phyloP scores from a whole-genome alignment of 2,113 vertebrate genomes.

The Nesoenas mayeri region DNA sequence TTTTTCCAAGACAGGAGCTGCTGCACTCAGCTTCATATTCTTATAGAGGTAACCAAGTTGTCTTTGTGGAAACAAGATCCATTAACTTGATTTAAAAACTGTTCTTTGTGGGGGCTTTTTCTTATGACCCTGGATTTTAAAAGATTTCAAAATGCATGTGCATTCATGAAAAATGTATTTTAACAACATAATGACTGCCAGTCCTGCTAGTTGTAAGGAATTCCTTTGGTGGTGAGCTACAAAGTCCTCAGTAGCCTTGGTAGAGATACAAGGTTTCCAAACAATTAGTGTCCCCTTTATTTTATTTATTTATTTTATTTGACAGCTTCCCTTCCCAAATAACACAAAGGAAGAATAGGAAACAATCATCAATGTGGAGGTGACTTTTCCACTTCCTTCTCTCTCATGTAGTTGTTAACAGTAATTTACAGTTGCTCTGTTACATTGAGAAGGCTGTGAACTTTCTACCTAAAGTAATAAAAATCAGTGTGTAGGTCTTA shows the following conservation, averaged over 20 bases:
- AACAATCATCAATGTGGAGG: neutral
- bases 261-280: neutral
- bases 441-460: constrained; percentile 21
- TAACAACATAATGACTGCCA: constrained; percentile 24
- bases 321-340: constrained; percentile 17
- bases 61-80: neutral
- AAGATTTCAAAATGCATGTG: constrained; percentile 33
- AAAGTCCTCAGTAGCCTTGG: constrained; percentile 3
- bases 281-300: neutral
- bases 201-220: neutral
- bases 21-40: neutral
- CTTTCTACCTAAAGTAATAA: constrained; percentile 49
- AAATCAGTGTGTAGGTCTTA: constrained; percentile 24
- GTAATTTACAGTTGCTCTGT: constrained; percentile 57
- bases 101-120: neutral
- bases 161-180: constrained; percentile 49
- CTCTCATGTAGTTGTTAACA: constrained; percentile 53
- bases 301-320: constrained; percentile 38
- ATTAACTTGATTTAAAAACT: neutral
- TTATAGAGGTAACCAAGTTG: neutral
- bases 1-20: neutral
- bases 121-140: constrained; percentile 8
- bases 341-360: constrained; percentile 29
- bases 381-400: constrained; percentile 49
- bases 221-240: constrained; percentile 46